Evolutionary conservation across 2,113 vertebrate species (phyloP), one percentile per base, ranked within the genome.

Genomic region (Melanotaenia duboulayi): DNA sequence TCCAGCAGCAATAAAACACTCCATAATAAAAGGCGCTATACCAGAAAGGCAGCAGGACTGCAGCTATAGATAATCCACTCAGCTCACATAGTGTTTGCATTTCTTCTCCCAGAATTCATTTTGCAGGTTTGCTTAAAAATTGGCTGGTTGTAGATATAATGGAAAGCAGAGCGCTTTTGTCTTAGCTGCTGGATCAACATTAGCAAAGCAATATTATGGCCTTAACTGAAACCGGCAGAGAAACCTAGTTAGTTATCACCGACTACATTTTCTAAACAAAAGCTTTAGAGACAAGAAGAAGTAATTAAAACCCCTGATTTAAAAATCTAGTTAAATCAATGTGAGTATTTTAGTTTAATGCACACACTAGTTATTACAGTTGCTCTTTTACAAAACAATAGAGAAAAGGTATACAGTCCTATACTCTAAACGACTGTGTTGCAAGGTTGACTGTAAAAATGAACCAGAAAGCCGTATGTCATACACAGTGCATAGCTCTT

Each of bases 1-100:
- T 91, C 83, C 83, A 74, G 85, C 91, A 90, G 87, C 90, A 93
- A 91, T 93, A 93, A 94, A 93, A 92, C 90, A 92, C 91, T 91
- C 88, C 90, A 92, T 90, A 93, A 93, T 92, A 92, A 92, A 93
- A 93, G 88, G 79, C 80, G 54, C 78, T 81, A 88, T 85, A 84
- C 90, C 81, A 80, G 74, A 87, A 88, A 87, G 81, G 83, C 90
- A 91, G 85, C 83, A 85, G 81, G 86, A 87, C 86, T 85, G 85
- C 84, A 76, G 81, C 91, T 80, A 87, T 74, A 89, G 89, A 92
- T 92, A 93, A 94, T 93, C 92, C 91, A 83, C 84, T 83, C 81
- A 74, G 90, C 90, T 91, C 89, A 87, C 71, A 71, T 37, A 52
- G 80, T 67, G 62, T 88, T 91, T 81, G 82, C 89, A 85, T 88